A percentile compares a stretch with the other conserved stretches of the same genome.
phyloP scores from a whole-genome alignment of 2,113 vertebrate genomes.

The Sylvietta virens region DNA sequence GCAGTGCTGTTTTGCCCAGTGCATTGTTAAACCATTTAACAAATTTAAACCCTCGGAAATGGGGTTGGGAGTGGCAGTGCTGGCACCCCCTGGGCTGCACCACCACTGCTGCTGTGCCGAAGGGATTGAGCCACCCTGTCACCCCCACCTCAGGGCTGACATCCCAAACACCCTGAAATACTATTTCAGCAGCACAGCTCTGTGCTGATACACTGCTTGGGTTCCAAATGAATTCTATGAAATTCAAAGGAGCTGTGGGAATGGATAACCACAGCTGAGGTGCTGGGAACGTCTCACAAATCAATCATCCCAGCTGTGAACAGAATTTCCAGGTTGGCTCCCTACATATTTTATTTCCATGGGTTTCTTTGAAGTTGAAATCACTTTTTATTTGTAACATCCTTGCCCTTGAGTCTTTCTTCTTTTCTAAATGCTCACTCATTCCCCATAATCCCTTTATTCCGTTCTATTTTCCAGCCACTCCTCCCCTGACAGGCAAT shows the following conservation, averaged over 20 bases:
- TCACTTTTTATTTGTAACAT: constrained; percentile 13
- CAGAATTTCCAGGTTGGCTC: constrained; percentile 40
- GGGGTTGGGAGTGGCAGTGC: neutral
- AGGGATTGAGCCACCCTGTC: neutral
- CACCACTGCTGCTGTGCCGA: neutral
- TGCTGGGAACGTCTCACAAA: constrained; percentile 32
- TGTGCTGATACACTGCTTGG: neutral
- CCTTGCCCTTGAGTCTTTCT: constrained; percentile 12
- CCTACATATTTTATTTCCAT: constrained; percentile 36
- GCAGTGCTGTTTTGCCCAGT: neutral
- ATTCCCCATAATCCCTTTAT: constrained; percentile 34
- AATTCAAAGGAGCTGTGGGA: constrained; percentile 31
- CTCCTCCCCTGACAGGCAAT: neutral
- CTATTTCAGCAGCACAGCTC: neutral
- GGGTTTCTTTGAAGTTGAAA: constrained; percentile 48
- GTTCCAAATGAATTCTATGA: constrained; percentile 10
- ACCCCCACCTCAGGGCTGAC: neutral
- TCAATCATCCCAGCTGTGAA: constrained; percentile 52
- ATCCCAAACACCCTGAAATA: neutral
- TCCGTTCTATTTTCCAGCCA: neutral
- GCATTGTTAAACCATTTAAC: neutral
- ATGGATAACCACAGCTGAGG: neutral
- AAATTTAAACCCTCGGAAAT: neutral
- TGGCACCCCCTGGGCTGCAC: neutral
- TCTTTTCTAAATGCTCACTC: constrained; percentile 8